Evolutionary conservation across 2,113 vertebrate genomes (phyloP), one percentile per base, ranked within the genome.

Genomic region (Glaucomys volans): DNA sequence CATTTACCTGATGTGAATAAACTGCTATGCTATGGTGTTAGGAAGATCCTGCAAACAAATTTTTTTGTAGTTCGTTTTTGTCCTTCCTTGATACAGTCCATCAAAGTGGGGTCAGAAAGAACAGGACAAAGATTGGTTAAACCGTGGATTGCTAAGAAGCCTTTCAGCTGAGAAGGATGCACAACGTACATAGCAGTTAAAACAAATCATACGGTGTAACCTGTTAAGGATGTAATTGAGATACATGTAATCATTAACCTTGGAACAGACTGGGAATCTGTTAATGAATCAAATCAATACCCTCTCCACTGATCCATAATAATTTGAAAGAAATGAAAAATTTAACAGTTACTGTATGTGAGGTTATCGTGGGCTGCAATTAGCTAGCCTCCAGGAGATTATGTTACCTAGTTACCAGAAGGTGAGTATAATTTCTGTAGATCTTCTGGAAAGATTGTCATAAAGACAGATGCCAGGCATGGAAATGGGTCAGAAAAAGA

Each of bases 271-370:
- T 98, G 98, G 98, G 98, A 99, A 98, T 98, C 99, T 98, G 99
- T 99, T 99, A 99, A 99, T 99, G 99, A 99, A 99, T 99, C 99
- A 99, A 99, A 99, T 99, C 99, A 99, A 99, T 99, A 99, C 99
- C 98, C 99, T 99, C 98, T 99, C 99, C 99, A 99, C 99, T 99
- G 99, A 99, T 99, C 99, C 99, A 99, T 99, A 99, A 99, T 99
- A 99, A 99, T 99, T 99, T 99, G 99, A 99, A 99, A 99, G 99
- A 99, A 99, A 99, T 99, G 99, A 99, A 99, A 99, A 99, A 99
- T 99, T 99, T 99, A 99, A 99, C 99, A 99, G 99, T 98, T 99
- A 98, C 98, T 98, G 99, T 99, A 99, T 99, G 98, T 98, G 99
- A 99, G 99, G 99, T 99, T 99, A 99, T 99, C 98, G 98, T 99